Percentiles rank a stretch among this genome's conserved stretches.
phyloP scores from a whole-genome alignment of 2,888 invertebrate species.

The Cephus runcator region DNA sequence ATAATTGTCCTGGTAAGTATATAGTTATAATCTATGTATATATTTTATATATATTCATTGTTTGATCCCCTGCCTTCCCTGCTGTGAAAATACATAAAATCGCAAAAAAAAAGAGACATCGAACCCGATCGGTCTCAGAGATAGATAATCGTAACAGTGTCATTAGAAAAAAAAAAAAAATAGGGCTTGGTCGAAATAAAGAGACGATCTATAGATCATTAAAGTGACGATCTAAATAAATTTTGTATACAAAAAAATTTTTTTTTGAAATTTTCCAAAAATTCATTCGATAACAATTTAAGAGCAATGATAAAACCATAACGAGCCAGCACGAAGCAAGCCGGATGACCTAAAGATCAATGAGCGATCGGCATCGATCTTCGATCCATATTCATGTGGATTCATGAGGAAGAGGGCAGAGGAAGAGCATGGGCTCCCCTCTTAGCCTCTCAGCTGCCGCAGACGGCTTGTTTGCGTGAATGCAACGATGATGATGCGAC shows the following conservation, averaged over 20 bases:
- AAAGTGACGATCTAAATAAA: not conserved
- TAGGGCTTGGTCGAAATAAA: not conserved
- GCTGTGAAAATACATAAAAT: not conserved
- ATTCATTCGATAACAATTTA: not conserved
- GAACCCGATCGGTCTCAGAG: not conserved
- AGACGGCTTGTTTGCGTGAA: conserved; percentile 49
- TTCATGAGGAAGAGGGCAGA: conserved; percentile 21
- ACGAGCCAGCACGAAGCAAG: conserved; percentile 1
- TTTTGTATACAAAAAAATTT: too few species aligned
- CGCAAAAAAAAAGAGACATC: not conserved
- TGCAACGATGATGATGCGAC: conserved; percentile 58
- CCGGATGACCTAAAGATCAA: conserved; percentile 61
- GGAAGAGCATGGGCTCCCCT: conserved; percentile 24
- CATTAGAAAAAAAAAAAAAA: not conserved
- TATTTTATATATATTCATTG: conserved; percentile 10
- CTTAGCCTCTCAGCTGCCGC: conserved; percentile 27
- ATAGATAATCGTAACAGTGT: not conserved
- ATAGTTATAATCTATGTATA: not conserved
- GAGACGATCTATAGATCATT: not conserved
- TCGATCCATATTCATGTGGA: conserved; percentile 51
- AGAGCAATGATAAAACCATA: not conserved
- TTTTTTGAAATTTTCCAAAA: not conserved
- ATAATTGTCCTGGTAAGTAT: not conserved
- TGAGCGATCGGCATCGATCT: conserved; percentile 49
- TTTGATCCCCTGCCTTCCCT: conserved; percentile 11